Conservation (phyloP, 2,797 vertebrate species). For the Microchirus variegatus region DNA sequence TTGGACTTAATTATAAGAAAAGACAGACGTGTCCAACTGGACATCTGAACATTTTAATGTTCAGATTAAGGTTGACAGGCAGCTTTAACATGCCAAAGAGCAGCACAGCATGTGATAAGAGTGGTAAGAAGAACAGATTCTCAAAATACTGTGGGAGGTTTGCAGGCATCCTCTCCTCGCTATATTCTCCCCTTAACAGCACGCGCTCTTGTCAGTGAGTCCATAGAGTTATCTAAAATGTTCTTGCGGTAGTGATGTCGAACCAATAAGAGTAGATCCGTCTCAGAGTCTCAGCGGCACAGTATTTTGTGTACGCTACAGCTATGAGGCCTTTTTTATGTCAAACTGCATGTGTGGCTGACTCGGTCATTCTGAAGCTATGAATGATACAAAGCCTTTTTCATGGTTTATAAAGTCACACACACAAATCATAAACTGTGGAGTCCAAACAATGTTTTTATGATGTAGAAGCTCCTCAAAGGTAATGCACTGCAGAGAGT, state of each 20-base stretch:
- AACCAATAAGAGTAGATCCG: constrained; percentile 12
- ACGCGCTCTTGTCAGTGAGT: constrained; percentile 11
- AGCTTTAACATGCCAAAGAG: constrained; percentile 33
- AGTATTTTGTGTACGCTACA: not conserved
- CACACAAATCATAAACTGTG: no score
- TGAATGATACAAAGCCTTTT: no score
- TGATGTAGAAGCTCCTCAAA: no score
- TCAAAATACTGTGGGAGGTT: constrained; percentile 7
- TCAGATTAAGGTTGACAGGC: constrained; percentile 47
- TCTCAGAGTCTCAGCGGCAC: constrained; percentile 19
- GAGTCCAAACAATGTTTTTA: no score
- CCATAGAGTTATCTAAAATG: constrained; percentile 35
- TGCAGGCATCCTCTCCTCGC: constrained; percentile 15
- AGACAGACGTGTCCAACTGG: constrained; percentile 9
- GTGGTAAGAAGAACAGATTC: constrained; percentile 17
- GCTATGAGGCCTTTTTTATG: not conserved
- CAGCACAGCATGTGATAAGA: constrained; percentile 47
- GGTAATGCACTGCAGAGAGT: no score
- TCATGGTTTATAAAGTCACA: no score
- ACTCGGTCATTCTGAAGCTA: no score
- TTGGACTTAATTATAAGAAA: not conserved
- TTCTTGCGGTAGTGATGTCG: constrained; percentile 8
- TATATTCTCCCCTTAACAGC: constrained; percentile 15
- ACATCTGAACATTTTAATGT: constrained; percentile 24
- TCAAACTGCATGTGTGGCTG: no score